Evolutionary conservation across 2,888 invertebrate species (phyloP), one percentile per base, ranked within the genome.

Genomic region (Epirrita christyi): DNA sequence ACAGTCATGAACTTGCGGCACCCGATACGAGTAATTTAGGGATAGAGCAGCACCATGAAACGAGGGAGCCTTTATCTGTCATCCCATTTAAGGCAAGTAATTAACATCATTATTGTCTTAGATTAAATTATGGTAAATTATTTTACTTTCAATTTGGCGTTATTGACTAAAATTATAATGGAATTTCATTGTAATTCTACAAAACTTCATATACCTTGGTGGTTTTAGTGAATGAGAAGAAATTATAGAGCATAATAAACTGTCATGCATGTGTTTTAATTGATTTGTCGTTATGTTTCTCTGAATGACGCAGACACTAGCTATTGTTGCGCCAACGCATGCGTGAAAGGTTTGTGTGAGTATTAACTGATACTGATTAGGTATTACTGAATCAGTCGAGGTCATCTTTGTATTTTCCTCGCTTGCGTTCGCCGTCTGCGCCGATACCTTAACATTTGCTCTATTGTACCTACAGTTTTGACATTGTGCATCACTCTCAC

Each of bases 401-500:
- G n/a, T n/a, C n/a, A n/a, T n/a, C n/a, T n/a, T n/a, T n/a, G n/a
- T n/a, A n/a, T n/a, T n/a, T n/a, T n/a, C n/a, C n/a, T n/a, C 29
- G 47, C 21, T 47, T 42, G 21, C 27, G 43, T 44, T 21, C 36
- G 37, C 27, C 15, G n/a, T 28, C 38, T 27, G 21, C 28, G 44
- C 29, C 32, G 8, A 28, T 34, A 40, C 15, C 45, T 21, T 38
- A 10, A 21, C 27, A 40, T 40, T 41, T 41, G 13, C 13, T 76
- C 76, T 73, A 87, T 86, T 86, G 85, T 85, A 63, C 63, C 71
- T 69, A 55, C 72, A 77, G 81, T 90, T 88, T 88, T 88, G 80
- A 85, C 85, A 89, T 77, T 88, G 88, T 88, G 78, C 84, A 78
- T 75, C 64, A 86, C 88, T n/a, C n/a, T 89, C 88, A 83, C 86